Percentiles rank a stretch among this genome's conserved stretches.
phyloP scores from a whole-genome alignment of 2,888 invertebrate genomes.

The Iselma pallidipennis region DNA sequence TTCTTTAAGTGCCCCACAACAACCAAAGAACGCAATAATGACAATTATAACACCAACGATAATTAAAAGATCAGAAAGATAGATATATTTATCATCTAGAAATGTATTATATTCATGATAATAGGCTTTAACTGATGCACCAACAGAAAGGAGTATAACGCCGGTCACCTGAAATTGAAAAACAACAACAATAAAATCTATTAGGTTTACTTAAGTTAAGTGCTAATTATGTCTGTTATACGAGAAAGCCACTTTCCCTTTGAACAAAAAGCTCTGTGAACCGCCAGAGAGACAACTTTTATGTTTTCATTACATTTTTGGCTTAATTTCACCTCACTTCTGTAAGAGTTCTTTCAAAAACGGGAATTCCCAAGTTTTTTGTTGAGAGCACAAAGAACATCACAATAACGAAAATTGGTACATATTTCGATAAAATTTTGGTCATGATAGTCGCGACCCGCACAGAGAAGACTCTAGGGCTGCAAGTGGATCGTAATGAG shows the following conservation, averaged over 20 bases:
- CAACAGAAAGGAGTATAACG: conserved; percentile 79
- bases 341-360: too few relatives aligned
- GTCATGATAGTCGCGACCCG: too few relatives aligned
- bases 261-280: conserved; percentile 3
- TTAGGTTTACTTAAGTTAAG: not conserved
- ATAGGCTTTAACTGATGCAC: conserved; percentile 73
- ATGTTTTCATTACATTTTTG: too few relatives aligned
- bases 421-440: too few relatives aligned
- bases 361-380: too few relatives aligned
- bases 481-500: too few relatives aligned
- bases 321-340: too few relatives aligned
- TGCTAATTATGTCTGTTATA: not conserved
- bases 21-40: conserved; percentile 91
- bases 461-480: too few relatives aligned
- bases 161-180: conserved; percentile 76
- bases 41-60: conserved; percentile 85
- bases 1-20: conserved; percentile 93
- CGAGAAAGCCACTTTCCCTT: not conserved
- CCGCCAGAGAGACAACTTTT: too few relatives aligned
- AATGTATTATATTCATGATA: conserved; percentile 78
- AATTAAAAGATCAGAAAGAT: conserved; percentile 83
- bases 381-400: too few relatives aligned
- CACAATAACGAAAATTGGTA: too few relatives aligned
- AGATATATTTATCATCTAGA: conserved; percentile 78
- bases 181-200: conserved; percentile 7